phyloP scores from a whole-genome alignment of 1,140 invertebrate species.

The Drosophila pectinifera region DNA sequence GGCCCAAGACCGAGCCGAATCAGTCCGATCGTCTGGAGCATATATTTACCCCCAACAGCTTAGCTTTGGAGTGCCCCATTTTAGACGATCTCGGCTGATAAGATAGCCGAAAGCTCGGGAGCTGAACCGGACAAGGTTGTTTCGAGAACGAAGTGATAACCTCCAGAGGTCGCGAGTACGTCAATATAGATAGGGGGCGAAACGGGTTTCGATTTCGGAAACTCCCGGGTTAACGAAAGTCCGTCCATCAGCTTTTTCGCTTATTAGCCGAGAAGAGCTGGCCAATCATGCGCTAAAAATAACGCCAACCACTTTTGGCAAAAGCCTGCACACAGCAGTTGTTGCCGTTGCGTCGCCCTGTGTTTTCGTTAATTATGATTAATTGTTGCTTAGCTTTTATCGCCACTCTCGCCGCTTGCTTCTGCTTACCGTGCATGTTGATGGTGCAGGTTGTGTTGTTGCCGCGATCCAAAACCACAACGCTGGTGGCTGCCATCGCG shows the following conservation, averaged over 20 bases:
- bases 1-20: constrained; percentile 12
- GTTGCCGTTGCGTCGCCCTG: constrained; percentile 20
- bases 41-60: constrained; percentile 22
- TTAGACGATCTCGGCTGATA: constrained; percentile 28
- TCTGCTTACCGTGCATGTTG: constrained; percentile 94
- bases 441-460: constrained; percentile 98
- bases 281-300: constrained; percentile 80
- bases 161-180: constrained; percentile 58
- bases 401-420: constrained; percentile 1
- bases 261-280: constrained; percentile 55
- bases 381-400: constrained; percentile 50
- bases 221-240: constrained; percentile 60
- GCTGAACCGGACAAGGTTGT: no score
- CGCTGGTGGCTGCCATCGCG: constrained; percentile 95
- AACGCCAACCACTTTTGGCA: constrained; percentile 64
- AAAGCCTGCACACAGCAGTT: constrained; percentile 52
- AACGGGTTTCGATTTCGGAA: constrained; percentile 55
- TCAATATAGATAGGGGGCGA: constrained; percentile 50
- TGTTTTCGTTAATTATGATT: constrained; percentile 78
- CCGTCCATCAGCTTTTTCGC: constrained; percentile 46
- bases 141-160: constrained; percentile 63
- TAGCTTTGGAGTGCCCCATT: constrained; percentile 13
- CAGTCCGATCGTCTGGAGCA: constrained; percentile 6
- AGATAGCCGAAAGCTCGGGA: constrained; percentile 45
- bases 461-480: constrained; percentile 96